Evolutionary conservation across 2,888 invertebrate genomes (phyloP), one percentile per base, ranked within the genome.

Genomic region (Drosophila melanocephala): DNA sequence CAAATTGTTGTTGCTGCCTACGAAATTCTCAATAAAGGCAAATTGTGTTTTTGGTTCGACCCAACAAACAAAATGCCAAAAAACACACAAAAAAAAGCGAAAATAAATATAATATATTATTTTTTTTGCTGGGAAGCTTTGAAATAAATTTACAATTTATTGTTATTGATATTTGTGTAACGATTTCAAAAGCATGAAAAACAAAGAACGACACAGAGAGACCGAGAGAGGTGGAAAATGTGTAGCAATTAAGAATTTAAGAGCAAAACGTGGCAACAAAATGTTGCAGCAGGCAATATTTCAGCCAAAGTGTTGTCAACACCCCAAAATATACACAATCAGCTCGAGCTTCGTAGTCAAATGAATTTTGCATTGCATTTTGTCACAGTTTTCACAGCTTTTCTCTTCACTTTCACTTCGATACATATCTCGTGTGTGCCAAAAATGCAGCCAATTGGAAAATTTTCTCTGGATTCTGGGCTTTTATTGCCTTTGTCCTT

Each of bases 131-230:
- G 55, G n/a, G 63, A 63, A 68, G 37, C 51, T 70, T 68, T 58
- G 71, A 77, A 82, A 88, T 82, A 84, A 90, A 87, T 89, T 66
- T 78, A 65, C 79, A 87, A 88, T 88, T 88, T 91, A 88, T 89
- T 87, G 85, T 80, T 84, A 90, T 88, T 89, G 87, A 89, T 89
- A 86, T 86, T 90, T 86, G 72, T 78, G 66, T 74, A 83, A 76
- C 72, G 65, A 72, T 67, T 72, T 66, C 35, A 53, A n/a, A 37
- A 28, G 19, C 42, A 44, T 3, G 30, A 50, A 42, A 47, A 10
- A 51, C 2, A 47, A 22, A 19, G 35, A 5, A 3, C 51, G 12
- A 22, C 1, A n/a, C 35, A 5, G 30, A 55, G 2, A n/a, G 2
- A 16, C 9, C 1, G 51, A 19, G 22, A 2, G 39, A 52, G 7